Base-by-base conservation (phyloP, 2,888 invertebrate genomes). In the Lochmaea crataegi region DNA sequence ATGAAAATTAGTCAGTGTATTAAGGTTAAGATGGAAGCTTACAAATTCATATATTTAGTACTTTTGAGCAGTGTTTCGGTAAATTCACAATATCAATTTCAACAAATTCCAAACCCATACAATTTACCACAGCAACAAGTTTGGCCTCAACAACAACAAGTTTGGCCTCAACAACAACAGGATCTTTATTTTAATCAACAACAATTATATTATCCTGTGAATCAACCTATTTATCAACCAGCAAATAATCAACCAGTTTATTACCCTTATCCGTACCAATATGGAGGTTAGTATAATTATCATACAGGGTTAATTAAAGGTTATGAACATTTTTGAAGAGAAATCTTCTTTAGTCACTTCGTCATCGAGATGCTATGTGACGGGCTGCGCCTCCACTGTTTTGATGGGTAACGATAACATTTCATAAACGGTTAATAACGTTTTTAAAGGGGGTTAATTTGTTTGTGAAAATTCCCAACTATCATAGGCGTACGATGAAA, bases 251-350 rank as follows among this genome's bases (percentile, higher is more conserved):
- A 42, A 63, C 38, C n/a, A 63, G 18, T 63, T 2, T 63, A 63
- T 63, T 63, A 63, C 45, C 41, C 61, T 18, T 63, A 63, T 42
- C 61, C 61, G n/a, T 63, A 63, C 12, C 61, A 63, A 41, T 63
- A 42, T 41, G 41, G 32, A 41, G 61, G 61, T 63, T 18, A 42
- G 61, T 63, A 63, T 11, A 61, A 14, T 6, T n/a, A 51, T 51
- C 45, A 14, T 38, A 38, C 32, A 38, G 32, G 32, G 32, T 38
- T 38, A 7, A 38, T 38, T 1, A 38, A 38, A 38, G 32, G 7
- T 7, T 38, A 7, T 38, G 9, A 38, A 38, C 9, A 38, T 7
- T 38, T 38, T 38, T 38, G 32, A 7, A 9, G 32, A 9, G 5
- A 38, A 38, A 38, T 7, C 32, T 38, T 38, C 9, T 38, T 38